Base-by-base conservation (phyloP, 2,888 invertebrate species). In the Polyommatus icarus region DNA sequence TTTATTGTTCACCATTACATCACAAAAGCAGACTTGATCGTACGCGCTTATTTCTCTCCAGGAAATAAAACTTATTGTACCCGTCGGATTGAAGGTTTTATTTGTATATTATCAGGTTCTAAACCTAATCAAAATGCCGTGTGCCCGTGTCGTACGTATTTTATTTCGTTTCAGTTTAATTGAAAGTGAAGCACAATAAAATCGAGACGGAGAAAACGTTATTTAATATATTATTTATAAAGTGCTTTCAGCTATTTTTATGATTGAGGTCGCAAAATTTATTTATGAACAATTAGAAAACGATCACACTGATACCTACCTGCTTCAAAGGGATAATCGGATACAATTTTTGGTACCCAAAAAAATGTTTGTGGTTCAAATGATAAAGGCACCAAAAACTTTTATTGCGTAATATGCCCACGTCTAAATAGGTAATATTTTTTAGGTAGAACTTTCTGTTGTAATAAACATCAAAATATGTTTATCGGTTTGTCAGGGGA, bases 1-100 rank as follows among this genome's bases (percentile, higher is more conserved):
- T 82, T 81, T 82, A 80, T 81, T 80, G 81, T 79, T 79, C 77
- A 50, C 80, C 79, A 80, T 81, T 81, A 81, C 78, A 80, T 79
- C 79, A 80, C 78, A 78, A 79, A 79, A 79, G 77, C 77, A 75
- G 75, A 76, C 75, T 54, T 46, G 50, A 50, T 76, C 78, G 78
- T 79, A 79, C 79, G 77, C 79, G 76, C 57, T 73, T 77, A 59
- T 79, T 76, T 57, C 50, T 78, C 76, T 61, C 54, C 59, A 32
- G 67, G 15, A 67, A 67, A 67, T 32, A 67, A 67, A 67, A 67
- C 67, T 29, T 67, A 67, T 67, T 67, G 67, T 29, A 32, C 67
- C 15, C 29, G 29, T 29, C 6, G 29, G 67, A 67, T 67, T 32
- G 67, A 67, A 32, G 29, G 67, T 32, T 29, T 67, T 67, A 67